phyloP scores from a whole-genome alignment of 1,140 invertebrate species.

The Aphelenchoides fujianensis region DNA sequence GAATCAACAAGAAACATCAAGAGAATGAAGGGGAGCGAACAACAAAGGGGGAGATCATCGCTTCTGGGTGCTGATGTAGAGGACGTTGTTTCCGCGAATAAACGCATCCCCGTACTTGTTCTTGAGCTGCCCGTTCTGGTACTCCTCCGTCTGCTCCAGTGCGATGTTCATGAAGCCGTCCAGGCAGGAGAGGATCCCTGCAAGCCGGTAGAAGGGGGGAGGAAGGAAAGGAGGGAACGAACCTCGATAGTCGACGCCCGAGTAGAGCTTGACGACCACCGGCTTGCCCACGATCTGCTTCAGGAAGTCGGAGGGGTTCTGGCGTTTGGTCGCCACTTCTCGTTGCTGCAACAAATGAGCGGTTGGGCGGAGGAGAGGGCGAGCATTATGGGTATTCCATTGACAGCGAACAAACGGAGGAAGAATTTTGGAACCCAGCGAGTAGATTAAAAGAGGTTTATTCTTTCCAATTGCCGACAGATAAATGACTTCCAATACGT shows the following conservation, averaged over 20 bases:
- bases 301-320: conserved; percentile 84
- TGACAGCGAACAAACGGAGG: too few species aligned
- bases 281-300: conserved; percentile 97
- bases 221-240: conserved; percentile 38
- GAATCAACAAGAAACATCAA: too few species aligned
- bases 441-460: too few species aligned
- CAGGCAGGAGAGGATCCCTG: conserved; percentile 90
- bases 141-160: conserved; percentile 98
- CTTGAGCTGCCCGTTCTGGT: conserved; percentile 96
- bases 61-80: background rate
- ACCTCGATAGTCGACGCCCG: conserved; percentile 87
- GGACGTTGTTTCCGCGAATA: conserved; percentile 79
- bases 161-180: conserved; percentile 99
- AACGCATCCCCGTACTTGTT: conserved; percentile 99
- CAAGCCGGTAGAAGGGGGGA: conserved; percentile 62
- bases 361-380: too few species aligned
- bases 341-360: too few species aligned
- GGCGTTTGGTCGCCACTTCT: conserved; percentile 38
- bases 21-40: conserved; percentile 10
- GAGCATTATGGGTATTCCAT: too few species aligned
- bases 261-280: conserved; percentile 99
- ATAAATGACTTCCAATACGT: background rate
- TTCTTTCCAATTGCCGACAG: background rate
- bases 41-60: conserved; percentile 16
- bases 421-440: too few species aligned